Evolutionary conservation across 2,797 vertebrate genomes (phyloP), one percentile per base, ranked within the genome.

Genomic region (Carcharodon carcharias): DNA sequence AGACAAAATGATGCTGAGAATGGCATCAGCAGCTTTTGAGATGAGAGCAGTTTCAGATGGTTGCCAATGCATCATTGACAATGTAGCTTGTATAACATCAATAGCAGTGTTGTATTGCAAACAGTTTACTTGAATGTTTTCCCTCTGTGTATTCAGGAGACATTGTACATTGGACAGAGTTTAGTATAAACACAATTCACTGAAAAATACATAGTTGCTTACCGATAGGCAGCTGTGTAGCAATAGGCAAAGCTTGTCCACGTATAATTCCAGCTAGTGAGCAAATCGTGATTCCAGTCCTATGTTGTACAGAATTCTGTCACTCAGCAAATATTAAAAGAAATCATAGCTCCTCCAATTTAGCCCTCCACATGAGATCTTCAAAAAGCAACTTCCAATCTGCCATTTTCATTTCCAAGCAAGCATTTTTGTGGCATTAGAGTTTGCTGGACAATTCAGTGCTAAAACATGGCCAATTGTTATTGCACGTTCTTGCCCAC

Each of bases 171-270:
- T 16, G 14, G 89, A 85, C 35, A 92, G 89, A 40, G 89, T 58
- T 92, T 35, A 92, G 89, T 63, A 92, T 40, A 61, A 63, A 92
- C 58, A 63, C 89, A 92, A 92, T 92, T 61, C 89, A 92, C 89
- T n/a, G 58, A 18, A 92, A n/a, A 92, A 92, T 92, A 92, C 89
- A 92, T 92, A 92, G 89, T 92, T 63, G 63, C 89, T 58, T 21
- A 61, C 58, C 21, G 58, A 92, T 61, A 63, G 89, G 35, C 89
- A 92, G 56, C 89, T n/a, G 89, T 65, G 89, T 8, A 61, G 31
- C 58, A 56, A 58, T 4, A 61, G 88, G 12, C 88, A 35, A 11
- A 58, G 50, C 28, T 16, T 1, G 14, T n/a, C 28, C 14, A 12
- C 63, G 5, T 40, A 14, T 21, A 31, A 61, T 92, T 91, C 58